These are phyloP conservation scores for Amphipoea oculea DNA, from an alignment of 2,888 invertebrate genomes.

Conservation along the genomic window DNA sequence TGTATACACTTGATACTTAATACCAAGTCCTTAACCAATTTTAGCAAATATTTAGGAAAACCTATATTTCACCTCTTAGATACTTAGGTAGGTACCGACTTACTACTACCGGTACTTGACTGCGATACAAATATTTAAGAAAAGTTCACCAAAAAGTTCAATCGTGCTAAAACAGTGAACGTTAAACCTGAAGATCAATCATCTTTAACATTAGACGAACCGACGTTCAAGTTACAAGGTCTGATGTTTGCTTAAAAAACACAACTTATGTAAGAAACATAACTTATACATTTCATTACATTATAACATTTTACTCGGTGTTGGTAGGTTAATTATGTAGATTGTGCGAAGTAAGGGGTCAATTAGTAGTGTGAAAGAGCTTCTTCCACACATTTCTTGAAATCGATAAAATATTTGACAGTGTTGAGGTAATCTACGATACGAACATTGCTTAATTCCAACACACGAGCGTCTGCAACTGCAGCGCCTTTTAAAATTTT, in stretches of 20 bases:
- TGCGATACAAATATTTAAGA: not conserved
- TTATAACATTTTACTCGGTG: not conserved
- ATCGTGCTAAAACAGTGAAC: not conserved
- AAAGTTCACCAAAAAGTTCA: not conserved
- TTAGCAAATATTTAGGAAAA: not conserved
- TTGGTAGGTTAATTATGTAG: slow-evolving; percentile 38
- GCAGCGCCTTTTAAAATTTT: not conserved
- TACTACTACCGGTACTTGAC: too few species aligned
- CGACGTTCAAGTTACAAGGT: not conserved
- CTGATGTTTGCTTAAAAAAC: slow-evolving; percentile 10
- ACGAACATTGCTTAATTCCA: not conserved
- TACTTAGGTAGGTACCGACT: too few species aligned
- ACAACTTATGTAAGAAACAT: slow-evolving; percentile 26
- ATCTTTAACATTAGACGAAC: not conserved
- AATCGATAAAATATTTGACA: slow-evolving; percentile 25
- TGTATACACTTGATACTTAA: not conserved
- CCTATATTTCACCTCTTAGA: not conserved
- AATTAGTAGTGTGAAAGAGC: slow-evolving; percentile 15
- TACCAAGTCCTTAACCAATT: not conserved
- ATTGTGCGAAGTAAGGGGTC: slow-evolving; percentile 48
- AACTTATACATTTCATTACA: too few species aligned
- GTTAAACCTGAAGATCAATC: not conserved
- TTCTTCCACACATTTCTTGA: slow-evolving; percentile 13
- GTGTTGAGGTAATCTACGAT: not conserved
- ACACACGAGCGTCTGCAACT: not conserved